Evolutionary conservation across 1,140 invertebrate genomes (phyloP), one percentile per base, ranked within the genome.

Genomic region (Rhopalosiphum maidis): DNA sequence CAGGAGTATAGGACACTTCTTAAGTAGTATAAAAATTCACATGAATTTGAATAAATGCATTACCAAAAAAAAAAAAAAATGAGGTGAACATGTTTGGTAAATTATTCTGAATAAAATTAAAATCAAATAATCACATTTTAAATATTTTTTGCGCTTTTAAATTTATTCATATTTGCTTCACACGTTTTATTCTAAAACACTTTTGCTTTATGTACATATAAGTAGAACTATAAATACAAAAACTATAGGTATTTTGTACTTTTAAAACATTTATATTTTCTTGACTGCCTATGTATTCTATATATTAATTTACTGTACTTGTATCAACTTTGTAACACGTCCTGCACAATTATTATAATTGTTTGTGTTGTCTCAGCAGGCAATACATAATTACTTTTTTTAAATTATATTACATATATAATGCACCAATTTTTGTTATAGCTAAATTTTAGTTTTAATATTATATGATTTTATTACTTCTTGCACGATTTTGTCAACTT

Each of bases 401-500:
- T 91, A 18, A n/a, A n/a, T 68, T 77, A 43, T 15, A 18, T 48
- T 18, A 48, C 18, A 48, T 15, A 48, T 35, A 43, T 68, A 43
- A 41, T 90, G 89, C 87, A 89, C 55, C 54, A 21, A 90, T 91
- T 82, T 91, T n/a, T 82, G 83, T 91, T 82, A 51, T 91, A 77
- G 60, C 90, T 83, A 83, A 18, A 22, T 92, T 48, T 82, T 92
- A 83, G 68, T 92, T 92, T 92, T 83, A 48, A 83, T 92, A 48
- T 92, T 51, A 77, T 51, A 77, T 91, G 41, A 43, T 91, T 92
- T 92, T 83, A n/a, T 92, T 83, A 92, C 90, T 92, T 92, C 30
- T 82, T 92, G 90, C 90, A 92, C 90, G 90, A 82, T 51, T 92
- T 83, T 83, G 90, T 92, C 90, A 82, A 77, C 90, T 92, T 92